phyloP scores from a whole-genome alignment of 2,888 invertebrate species.

The Latrodectus elegans region DNA sequence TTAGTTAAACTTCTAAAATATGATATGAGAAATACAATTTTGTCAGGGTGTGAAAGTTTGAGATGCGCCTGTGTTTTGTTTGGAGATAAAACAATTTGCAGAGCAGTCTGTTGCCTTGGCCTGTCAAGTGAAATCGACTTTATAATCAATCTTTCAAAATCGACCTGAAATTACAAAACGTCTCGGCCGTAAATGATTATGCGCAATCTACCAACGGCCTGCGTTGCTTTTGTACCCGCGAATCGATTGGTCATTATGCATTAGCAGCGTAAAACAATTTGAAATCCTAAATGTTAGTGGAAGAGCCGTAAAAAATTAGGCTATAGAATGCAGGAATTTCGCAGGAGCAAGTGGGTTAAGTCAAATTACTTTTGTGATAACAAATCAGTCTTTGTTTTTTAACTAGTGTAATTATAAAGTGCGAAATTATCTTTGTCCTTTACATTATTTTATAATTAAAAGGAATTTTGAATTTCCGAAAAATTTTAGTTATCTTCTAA shows the following conservation, averaged over 20 bases:
- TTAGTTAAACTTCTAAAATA: too few relatives aligned
- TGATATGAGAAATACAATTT: too few relatives aligned
- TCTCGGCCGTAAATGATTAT: constrained; percentile 43
- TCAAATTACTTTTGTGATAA: constrained; percentile 2
- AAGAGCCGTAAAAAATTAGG: background rate
- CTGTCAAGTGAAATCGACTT: constrained; percentile 55
- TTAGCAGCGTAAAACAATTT: constrained; percentile 1
- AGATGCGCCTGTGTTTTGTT: too few relatives aligned
- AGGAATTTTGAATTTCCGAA: background rate
- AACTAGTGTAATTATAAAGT: background rate
- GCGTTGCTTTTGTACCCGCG: constrained; percentile 16
- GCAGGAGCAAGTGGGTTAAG: background rate
- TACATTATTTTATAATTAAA: background rate
- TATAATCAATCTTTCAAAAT: constrained; percentile 57
- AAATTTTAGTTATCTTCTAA: background rate
- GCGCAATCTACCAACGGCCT: constrained; percentile 36
- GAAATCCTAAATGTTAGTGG: background rate
- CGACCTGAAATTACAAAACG: constrained; percentile 48
- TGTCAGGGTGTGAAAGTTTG: too few relatives aligned
- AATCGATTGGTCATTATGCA: constrained; percentile 43
- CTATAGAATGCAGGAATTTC: background rate
- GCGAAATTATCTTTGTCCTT: background rate
- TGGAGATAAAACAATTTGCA: background rate
- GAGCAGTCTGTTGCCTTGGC: constrained; percentile 18
- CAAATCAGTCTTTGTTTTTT: background rate